Conservation (phyloP, 2,888 invertebrate species). For the Drosophila meridiana region DNA sequence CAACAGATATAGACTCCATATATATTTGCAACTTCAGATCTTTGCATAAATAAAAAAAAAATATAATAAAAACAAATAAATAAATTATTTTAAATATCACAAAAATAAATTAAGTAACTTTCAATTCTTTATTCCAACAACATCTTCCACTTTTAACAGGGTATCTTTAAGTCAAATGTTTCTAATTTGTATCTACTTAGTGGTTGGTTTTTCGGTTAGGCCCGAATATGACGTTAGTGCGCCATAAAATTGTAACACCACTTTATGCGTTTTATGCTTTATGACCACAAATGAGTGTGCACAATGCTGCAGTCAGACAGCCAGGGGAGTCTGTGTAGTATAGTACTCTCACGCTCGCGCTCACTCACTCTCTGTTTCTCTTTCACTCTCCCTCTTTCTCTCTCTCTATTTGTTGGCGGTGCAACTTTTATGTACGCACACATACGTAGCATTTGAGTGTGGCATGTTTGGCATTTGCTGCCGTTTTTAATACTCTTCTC, state of each 20-base stretch:
- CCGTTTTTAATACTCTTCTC: background rate
- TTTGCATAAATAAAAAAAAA: too few species aligned
- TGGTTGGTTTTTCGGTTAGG: slow-evolving; percentile 41
- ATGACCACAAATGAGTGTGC: slow-evolving; percentile 77
- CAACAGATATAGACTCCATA: too few species aligned
- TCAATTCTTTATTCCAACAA: background rate
- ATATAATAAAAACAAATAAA: background rate
- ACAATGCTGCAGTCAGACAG: slow-evolving; percentile 57
- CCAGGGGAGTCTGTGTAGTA: slow-evolving; percentile 26
- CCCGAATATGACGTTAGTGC: slow-evolving; percentile 58
- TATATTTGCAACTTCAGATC: too few species aligned
- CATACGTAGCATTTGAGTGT: slow-evolving; percentile 62
- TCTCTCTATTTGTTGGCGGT: slow-evolving; percentile 24
- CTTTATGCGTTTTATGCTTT: slow-evolving; percentile 82
- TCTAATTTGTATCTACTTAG: background rate
- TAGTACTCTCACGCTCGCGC: background rate
- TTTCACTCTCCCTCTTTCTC: background rate
- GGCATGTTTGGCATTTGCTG: slow-evolving; percentile 59
- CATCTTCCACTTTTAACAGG: background rate
- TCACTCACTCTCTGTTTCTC: background rate
- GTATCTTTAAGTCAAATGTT: slow-evolving; percentile 11
- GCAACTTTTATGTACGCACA: slow-evolving; percentile 59
- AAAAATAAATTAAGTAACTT: background rate
- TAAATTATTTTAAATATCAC: background rate
- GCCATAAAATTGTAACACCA: slow-evolving; percentile 80